A percentile compares a stretch with the other conserved stretches of the same genome.
These are phyloP conservation scores for Poeciliopsis occidentalis DNA, from an alignment of 2,113 vertebrate genomes.

Conservation along the genomic window DNA sequence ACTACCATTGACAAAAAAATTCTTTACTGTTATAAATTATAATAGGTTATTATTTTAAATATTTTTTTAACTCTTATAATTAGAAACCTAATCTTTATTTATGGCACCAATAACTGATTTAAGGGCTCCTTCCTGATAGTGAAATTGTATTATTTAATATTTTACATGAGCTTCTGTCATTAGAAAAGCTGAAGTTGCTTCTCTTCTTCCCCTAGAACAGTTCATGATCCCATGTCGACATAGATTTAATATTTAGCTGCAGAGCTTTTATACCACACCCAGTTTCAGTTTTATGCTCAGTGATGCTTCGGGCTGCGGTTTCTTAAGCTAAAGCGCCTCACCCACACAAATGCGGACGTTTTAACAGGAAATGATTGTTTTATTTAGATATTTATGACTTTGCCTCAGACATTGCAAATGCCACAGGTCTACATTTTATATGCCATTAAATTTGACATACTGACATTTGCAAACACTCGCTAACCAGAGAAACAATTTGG, in stretches of 20 bases:
- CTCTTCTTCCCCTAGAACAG: not conserved
- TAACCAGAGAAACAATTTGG: not conserved
- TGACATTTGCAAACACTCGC: constrained; percentile 26
- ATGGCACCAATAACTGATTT: too few species aligned
- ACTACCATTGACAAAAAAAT: too few species aligned
- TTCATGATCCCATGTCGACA: too few species aligned
- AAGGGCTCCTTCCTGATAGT: too few species aligned
- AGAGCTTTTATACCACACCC: constrained; percentile 3
- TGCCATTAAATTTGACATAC: constrained; percentile 22
- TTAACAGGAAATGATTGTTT: not conserved
- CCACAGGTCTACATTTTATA: constrained; percentile 20
- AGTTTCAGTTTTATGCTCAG: not conserved
- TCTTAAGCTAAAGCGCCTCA: not conserved
- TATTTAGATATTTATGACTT: constrained; percentile 22
- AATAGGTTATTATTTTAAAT: too few species aligned
- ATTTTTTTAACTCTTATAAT: too few species aligned
- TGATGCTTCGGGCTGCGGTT: not conserved
- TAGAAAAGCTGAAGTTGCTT: not conserved
- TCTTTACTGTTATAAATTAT: too few species aligned
- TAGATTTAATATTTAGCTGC: not conserved
- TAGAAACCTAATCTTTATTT: too few species aligned
- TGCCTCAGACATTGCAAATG: constrained; percentile 24
- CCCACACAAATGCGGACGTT: not conserved
- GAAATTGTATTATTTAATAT: not conserved
- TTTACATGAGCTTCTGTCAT: not conserved